Percentiles rank a stretch among this genome's conserved stretches.
Evolutionary conservation across 2,113 vertebrate genomes (phyloP).

Genomic region (Scatophagus argus): DNA sequence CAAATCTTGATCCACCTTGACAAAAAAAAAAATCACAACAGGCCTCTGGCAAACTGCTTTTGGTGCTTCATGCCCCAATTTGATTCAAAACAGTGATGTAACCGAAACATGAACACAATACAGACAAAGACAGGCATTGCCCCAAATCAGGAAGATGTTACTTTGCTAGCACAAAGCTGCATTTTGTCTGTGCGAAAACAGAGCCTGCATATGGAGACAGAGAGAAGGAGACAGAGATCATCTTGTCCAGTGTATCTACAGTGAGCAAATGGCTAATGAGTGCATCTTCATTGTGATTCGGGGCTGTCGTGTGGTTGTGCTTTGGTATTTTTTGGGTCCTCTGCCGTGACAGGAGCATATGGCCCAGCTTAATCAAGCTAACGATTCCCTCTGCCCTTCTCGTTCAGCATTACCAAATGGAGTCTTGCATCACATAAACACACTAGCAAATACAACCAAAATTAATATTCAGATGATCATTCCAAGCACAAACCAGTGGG

Average conservation of each 20-base stretch:
- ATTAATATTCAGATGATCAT: slow-evolving; percentile 59
- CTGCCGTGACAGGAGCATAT: slow-evolving; percentile 68
- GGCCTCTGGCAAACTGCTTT: not conserved
- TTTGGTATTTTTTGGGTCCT: slow-evolving; percentile 58
- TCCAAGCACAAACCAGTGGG: slow-evolving; percentile 52
- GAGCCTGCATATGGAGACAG: slow-evolving; percentile 8
- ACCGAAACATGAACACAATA: slow-evolving; percentile 25
- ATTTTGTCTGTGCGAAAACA: slow-evolving; percentile 13
- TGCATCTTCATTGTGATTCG: slow-evolving; percentile 77
- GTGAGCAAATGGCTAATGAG: slow-evolving; percentile 73
- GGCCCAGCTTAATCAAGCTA: slow-evolving; percentile 77
- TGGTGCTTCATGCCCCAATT: not conserved
- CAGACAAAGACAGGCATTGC: slow-evolving; percentile 2
- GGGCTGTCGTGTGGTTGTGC: slow-evolving; percentile 58
- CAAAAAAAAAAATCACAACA: not conserved
- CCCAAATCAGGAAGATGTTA: slow-evolving; percentile 30
- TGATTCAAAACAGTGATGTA: slow-evolving; percentile 11
- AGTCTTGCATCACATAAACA: slow-evolving; percentile 33
- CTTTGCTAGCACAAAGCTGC: slow-evolving; percentile 29
- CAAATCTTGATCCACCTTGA: not conserved
- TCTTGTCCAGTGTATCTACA: slow-evolving; percentile 53
- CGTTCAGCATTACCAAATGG: slow-evolving; percentile 57
- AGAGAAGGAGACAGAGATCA: slow-evolving; percentile 27
- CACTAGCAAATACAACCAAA: slow-evolving; percentile 32
- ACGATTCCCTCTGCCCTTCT: slow-evolving; percentile 63